Base-by-base conservation (phyloP, 2,797 vertebrate species). In the Carapus acus region DNA sequence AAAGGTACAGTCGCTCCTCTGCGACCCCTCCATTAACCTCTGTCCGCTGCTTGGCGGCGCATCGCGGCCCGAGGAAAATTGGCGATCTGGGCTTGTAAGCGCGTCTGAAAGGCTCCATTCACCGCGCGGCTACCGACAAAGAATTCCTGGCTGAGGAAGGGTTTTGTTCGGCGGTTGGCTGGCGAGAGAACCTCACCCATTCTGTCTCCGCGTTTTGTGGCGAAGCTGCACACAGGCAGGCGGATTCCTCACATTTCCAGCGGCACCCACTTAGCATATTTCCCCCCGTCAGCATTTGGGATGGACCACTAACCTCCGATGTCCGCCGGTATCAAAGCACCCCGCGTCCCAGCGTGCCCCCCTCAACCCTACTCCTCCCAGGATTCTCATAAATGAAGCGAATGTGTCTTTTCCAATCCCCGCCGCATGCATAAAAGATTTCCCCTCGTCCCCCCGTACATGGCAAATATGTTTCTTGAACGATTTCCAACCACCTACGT, bases 221-320 rank as follows among this genome's bases (percentile, higher is more conserved):
- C 67, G 64, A 63, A 75, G 72, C 76, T 65, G 49, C 68, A 70
- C 67, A 76, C 64, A 76, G 54, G 54, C 64, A 76, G 71, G 70
- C 69, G 63, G 82, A 85, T 82, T 84, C 77, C 78, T 67, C 65
- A 71, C 69, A 69, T 79, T 82, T 76, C 61, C 78, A 76, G 61
- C 67, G 71, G 83, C 77, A 77, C 77, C 74, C 76, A 75, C 74
- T 83, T 81, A 78, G 79, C 73, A 83, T 78, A 78, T 74, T 83
- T 74, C 70, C 70, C 58, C 33, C 42, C 39, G 73, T 83, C 79
- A 84, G 74, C 58, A 18, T 81, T 72, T 74, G 64, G 71, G 76
- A 79, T 65, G 71, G 68, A 67, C 70, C 65, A 45, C 76, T 69
- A 76, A 68, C 75, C 71, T 27, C 74, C 67, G 6, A 38, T 46